These are phyloP conservation scores for Phoeniculus purpureus DNA, from an alignment of 2,797 vertebrate species.

Conservation along the genomic window DNA sequence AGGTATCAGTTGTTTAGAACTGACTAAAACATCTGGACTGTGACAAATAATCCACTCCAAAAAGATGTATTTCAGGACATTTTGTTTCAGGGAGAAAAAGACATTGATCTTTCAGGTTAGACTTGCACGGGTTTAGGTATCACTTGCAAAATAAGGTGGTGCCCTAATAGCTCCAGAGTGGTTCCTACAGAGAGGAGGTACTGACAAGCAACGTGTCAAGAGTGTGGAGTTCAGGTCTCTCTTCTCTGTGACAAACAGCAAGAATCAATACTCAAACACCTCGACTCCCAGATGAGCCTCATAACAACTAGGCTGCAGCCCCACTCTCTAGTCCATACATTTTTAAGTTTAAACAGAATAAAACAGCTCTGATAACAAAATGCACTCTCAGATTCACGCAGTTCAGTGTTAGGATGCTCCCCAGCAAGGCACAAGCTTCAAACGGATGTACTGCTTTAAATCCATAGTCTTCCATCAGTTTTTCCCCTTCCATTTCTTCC, in stretches of 20 bases:
- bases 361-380: background rate
- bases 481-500: background rate
- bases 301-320: background rate
- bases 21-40: background rate
- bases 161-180: background rate
- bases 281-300: background rate
- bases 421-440: background rate
- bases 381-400: background rate
- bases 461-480: background rate
- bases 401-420: background rate
- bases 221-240: background rate
- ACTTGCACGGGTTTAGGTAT: background rate
- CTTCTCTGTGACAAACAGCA: background rate
- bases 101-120: background rate
- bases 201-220: rapidly evolving
- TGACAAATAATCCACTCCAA: background rate
- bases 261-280: background rate
- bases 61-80: background rate
- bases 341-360: background rate
- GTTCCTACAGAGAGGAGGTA: background rate
- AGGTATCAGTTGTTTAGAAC: background rate
- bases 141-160: background rate
- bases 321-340: background rate
- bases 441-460: background rate
- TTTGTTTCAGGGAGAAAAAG: background rate